Conservation (phyloP, 2,888 invertebrate genomes). For the Fragum sueziense region DNA sequence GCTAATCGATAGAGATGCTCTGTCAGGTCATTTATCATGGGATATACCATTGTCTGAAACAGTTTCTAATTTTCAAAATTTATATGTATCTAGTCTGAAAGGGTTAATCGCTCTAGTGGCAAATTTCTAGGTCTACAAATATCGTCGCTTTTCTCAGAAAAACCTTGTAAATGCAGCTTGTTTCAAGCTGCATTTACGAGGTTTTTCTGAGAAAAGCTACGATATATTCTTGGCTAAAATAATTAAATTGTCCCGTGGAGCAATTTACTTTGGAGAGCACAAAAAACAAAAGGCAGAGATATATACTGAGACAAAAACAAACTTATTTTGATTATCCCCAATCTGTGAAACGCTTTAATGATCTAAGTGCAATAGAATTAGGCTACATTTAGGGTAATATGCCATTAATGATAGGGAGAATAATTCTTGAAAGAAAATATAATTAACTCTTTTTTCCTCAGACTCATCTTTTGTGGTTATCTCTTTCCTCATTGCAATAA, state of each 20-base stretch:
- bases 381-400: not conserved
- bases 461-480: too few species aligned
- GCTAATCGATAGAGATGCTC: too few species aligned
- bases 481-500: too few species aligned
- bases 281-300: not conserved
- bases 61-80: too few species aligned
- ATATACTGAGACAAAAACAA: slow-evolving; percentile 4
- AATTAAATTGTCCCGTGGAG: slow-evolving; percentile 1
- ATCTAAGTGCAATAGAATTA: not conserved
- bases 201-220: too few species aligned
- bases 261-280: slow-evolving; percentile 9
- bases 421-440: not conserved
- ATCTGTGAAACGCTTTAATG: not conserved
- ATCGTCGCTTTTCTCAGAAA: too few species aligned
- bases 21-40: too few species aligned
- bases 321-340: slow-evolving; percentile 1
- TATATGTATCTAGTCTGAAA: too few species aligned
- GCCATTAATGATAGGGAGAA: not conserved
- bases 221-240: not conserved
- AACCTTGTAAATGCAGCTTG: too few species aligned
- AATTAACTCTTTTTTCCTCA: not conserved
- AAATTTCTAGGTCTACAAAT: not conserved
- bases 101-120: too few species aligned
- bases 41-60: too few species aligned
- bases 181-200: too few species aligned